Evolutionary conservation across 2,797 vertebrate species (phyloP).

Genomic region (Sphenodon punctatus): DNA sequence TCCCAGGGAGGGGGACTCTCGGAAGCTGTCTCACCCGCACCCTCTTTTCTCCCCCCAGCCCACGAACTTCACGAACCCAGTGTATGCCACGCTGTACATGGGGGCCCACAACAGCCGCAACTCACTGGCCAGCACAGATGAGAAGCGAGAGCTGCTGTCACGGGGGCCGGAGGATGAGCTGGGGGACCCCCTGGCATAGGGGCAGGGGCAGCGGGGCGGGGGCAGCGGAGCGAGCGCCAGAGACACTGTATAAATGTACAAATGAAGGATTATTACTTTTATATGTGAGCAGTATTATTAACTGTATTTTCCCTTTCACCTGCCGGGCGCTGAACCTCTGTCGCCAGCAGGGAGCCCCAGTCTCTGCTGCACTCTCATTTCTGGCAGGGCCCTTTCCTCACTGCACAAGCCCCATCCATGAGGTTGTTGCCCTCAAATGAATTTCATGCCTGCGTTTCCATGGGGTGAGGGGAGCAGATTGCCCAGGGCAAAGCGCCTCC

Average conservation of each 20-base stretch:
- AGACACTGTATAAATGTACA: conserved; percentile 96
- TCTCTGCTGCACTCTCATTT: background rate
- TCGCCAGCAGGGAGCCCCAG: background rate
- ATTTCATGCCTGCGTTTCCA: too few species aligned
- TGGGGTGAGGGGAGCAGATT: too few species aligned
- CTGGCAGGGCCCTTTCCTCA: too few species aligned
- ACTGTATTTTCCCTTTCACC: conserved; percentile 81
- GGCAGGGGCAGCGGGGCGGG: background rate
- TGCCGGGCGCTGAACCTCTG: conserved; percentile 28
- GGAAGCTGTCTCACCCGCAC: background rate
- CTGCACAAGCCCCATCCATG: too few species aligned
- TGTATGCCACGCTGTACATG: conserved; percentile 98
- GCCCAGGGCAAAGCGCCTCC: too few species aligned
- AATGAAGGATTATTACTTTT: conserved; percentile 98
- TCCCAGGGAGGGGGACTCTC: fast-evolving
- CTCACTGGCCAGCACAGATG: conserved; percentile 96
- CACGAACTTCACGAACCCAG: conserved; percentile 98
- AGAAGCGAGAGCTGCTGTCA: conserved; percentile 94
- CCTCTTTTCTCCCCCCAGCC: conserved; percentile 76
- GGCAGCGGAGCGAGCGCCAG: background rate
- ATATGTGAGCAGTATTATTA: conserved; percentile 99
- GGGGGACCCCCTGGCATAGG: conserved; percentile 92
- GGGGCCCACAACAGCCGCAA: conserved; percentile 94
- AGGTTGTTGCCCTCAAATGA: too few species aligned
- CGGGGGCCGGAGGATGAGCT: conserved; percentile 89